Conservation (phyloP, 2,797 vertebrate species). For the Urosaurus nigricauda region DNA sequence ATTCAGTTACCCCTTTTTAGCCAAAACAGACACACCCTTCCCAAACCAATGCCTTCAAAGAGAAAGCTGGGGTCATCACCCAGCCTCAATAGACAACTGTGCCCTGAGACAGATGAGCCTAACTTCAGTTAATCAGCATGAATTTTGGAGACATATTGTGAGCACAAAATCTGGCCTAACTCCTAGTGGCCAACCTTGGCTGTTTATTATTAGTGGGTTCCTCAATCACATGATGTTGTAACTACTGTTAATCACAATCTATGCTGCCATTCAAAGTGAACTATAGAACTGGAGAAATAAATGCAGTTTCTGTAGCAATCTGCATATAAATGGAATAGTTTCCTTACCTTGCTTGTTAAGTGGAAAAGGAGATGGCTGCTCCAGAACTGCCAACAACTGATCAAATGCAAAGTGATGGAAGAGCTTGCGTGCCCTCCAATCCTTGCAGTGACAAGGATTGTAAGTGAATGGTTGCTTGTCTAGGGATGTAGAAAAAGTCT, state of each 20-base stretch:
- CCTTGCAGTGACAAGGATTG: slow-evolving; percentile 20
- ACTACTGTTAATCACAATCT: background rate
- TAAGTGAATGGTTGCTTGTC: slow-evolving; percentile 20
- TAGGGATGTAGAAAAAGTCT: background rate
- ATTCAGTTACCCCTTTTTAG: background rate
- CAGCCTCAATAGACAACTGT: background rate
- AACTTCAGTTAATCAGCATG: background rate
- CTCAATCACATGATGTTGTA: background rate
- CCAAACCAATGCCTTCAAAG: background rate
- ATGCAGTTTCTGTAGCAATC: background rate
- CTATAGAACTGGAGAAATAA: background rate
- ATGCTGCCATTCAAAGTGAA: background rate
- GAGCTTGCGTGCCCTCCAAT: background rate
- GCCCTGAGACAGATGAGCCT: too few species aligned
- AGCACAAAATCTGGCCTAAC: background rate
- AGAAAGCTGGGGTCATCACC: background rate
- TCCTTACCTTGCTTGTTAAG: slow-evolving; percentile 13
- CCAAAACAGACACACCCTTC: background rate
- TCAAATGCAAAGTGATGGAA: slow-evolving; percentile 30
- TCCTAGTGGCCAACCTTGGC: background rate
- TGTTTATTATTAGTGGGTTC: background rate
- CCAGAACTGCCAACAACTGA: slow-evolving; percentile 29
- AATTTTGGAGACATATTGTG: background rate
- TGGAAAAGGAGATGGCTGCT: slow-evolving; percentile 12
- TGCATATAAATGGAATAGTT: background rate